Evolutionary conservation across 2,797 vertebrate genomes (phyloP).

Genomic region (Lerista edwardsae): DNA sequence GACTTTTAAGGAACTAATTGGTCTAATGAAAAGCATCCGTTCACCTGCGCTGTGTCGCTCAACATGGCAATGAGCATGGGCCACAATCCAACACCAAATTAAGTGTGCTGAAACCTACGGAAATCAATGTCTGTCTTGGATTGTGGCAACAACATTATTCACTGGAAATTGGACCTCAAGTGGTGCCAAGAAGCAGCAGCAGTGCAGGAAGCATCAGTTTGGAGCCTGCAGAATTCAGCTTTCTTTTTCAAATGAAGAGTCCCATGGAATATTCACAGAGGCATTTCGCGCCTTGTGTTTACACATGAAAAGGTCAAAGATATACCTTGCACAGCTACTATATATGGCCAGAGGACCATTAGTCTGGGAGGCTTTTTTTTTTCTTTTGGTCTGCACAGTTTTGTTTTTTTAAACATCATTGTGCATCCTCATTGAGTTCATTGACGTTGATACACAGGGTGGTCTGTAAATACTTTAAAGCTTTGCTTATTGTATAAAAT

Average conservation of each 20-base stretch:
- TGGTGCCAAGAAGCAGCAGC: constrained; percentile 20
- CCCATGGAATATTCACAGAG: constrained; percentile 14
- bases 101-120: not conserved
- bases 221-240: constrained; percentile 24
- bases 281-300: constrained; percentile 35
- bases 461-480: constrained; percentile 76
- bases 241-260: constrained; percentile 28
- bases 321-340: constrained; percentile 68
- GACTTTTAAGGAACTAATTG: not conserved
- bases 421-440: constrained; percentile 69
- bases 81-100: not conserved
- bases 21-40: not conserved
- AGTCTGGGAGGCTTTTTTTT: constrained; percentile 29
- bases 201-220: not conserved
- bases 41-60: not conserved
- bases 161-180: constrained; percentile 11
- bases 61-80: not conserved
- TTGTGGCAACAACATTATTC: constrained; percentile 15
- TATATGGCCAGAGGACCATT: constrained; percentile 67
- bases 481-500: constrained; percentile 73
- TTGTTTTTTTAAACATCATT: constrained; percentile 64
- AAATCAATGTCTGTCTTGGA: not conserved
- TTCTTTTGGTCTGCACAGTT: not conserved
- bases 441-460: constrained; percentile 69
- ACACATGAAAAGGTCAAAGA: constrained; percentile 61